Evolutionary conservation across 2,888 invertebrate genomes (phyloP).

Genomic region (Cryptocephalus moraei): DNA sequence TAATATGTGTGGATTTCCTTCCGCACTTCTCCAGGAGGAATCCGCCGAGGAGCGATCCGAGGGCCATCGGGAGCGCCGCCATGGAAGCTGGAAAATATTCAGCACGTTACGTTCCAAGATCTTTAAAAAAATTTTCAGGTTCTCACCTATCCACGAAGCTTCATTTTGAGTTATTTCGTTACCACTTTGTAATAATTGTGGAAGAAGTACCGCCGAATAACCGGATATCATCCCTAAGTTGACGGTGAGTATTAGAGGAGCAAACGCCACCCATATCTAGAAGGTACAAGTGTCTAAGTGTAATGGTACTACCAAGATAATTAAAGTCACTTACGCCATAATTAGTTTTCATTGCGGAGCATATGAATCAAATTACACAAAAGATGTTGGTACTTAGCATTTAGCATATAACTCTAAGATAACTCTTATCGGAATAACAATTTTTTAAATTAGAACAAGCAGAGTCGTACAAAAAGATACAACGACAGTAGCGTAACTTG

Average conservation of each 20-base stretch:
- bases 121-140: too few species aligned
- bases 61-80: slow-evolving; percentile 53
- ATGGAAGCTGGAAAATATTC: slow-evolving; percentile 51
- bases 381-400: too few species aligned
- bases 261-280: slow-evolving; percentile 46
- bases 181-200: slow-evolving; percentile 42
- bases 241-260: slow-evolving; percentile 46
- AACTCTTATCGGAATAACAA: too few species aligned
- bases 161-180: slow-evolving; percentile 39
- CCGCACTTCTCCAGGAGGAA: slow-evolving; percentile 52
- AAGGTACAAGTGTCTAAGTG: slow-evolving; percentile 18
- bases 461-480: too few species aligned
- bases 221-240: slow-evolving; percentile 52
- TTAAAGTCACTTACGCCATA: too few species aligned
- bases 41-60: slow-evolving; percentile 51
- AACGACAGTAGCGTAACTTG: too few species aligned
- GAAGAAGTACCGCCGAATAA: slow-evolving; percentile 52
- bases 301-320: too few species aligned
- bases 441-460: too few species aligned
- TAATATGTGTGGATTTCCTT: slow-evolving; percentile 45
- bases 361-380: too few species aligned
- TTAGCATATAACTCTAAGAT: too few species aligned
- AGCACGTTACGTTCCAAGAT: too few species aligned
- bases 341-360: too few species aligned
- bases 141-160: slow-evolving; percentile 51